Percentiles rank a stretch among this genome's conserved stretches.
Evolutionary conservation across 2,888 invertebrate genomes (phyloP).

Genomic region (Mesorhabditis sp.): DNA sequence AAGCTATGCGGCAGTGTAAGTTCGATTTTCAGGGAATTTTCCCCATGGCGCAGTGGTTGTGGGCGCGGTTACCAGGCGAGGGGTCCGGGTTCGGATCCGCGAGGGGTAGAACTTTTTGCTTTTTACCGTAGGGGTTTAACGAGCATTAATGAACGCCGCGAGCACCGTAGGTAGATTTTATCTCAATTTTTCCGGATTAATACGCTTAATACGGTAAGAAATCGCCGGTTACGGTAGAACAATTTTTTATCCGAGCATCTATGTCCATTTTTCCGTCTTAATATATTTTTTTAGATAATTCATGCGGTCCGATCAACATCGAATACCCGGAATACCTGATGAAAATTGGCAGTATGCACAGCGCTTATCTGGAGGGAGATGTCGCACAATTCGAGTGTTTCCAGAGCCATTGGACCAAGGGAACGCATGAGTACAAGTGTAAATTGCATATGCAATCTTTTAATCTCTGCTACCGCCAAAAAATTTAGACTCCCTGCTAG

Average conservation of each 20-base stretch:
- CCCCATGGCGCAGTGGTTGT: no score
- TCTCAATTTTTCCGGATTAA: no score
- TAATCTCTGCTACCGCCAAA: not conserved
- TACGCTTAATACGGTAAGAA: no score
- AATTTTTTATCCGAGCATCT: no score
- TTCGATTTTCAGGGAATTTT: not conserved
- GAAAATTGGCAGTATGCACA: conserved; percentile 40
- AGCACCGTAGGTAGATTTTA: no score
- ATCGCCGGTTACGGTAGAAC: no score
- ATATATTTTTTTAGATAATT: conserved; percentile 43
- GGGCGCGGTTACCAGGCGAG: no score
- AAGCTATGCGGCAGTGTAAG: conserved; percentile 49
- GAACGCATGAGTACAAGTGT: conserved; percentile 42
- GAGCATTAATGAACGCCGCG: no score
- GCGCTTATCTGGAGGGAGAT: conserved; percentile 40
- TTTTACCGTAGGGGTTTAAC: no score
- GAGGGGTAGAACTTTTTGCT: no score
- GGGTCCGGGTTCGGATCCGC: no score
- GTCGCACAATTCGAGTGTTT: conserved; percentile 45
- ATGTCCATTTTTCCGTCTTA: no score
- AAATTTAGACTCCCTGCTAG: not conserved
- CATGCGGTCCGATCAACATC: conserved; percentile 56
- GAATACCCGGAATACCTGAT: conserved; percentile 52
- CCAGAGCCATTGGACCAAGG: conserved; percentile 48
- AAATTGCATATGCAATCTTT: conserved; percentile 1